Evolutionary conservation across 2,888 invertebrate species (phyloP).

Genomic region (Lissocephala sabroskyi): DNA sequence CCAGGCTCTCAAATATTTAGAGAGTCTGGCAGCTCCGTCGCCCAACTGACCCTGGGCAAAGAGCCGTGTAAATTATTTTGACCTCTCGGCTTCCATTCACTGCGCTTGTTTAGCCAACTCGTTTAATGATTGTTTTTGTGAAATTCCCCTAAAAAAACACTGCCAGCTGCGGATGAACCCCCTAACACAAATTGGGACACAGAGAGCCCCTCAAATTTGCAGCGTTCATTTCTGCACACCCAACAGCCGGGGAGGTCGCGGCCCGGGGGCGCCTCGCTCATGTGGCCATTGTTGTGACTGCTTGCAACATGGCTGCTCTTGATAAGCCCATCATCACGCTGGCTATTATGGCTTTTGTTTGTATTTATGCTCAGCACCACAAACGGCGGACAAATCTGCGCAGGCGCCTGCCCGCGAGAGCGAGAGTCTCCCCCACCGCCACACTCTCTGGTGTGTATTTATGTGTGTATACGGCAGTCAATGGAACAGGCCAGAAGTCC

Average conservation of each 20-base stretch:
- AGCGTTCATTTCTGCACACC: conserved; percentile 52
- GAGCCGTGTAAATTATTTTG: too few species aligned
- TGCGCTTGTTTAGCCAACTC: conserved; percentile 47
- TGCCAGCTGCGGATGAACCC: conserved; percentile 3
- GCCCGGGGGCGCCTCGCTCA: conserved; percentile 3
- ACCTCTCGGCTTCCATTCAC: conserved; percentile 34
- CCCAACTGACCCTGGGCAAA: too few species aligned
- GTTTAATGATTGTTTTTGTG: conserved; percentile 3
- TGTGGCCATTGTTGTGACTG: conserved; percentile 23
- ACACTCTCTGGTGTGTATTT: not conserved
- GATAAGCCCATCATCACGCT: too few species aligned
- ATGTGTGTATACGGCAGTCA: not conserved
- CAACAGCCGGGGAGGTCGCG: not conserved
- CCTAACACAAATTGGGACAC: conserved; percentile 40
- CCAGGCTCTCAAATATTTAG: too few species aligned
- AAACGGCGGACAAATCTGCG: too few species aligned
- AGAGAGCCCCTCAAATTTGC: conserved; percentile 20
- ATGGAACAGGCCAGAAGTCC: too few species aligned
- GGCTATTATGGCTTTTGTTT: conserved; percentile 9
- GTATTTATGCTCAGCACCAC: conserved; percentile 24
- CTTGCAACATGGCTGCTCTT: not conserved
- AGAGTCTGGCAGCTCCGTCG: too few species aligned
- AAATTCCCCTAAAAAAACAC: conserved; percentile 1
- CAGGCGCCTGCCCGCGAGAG: too few species aligned
- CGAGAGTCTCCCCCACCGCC: conserved; percentile 2